phyloP scores from a whole-genome alignment of 1,140 invertebrate genomes.

The Lethrus apterus region DNA sequence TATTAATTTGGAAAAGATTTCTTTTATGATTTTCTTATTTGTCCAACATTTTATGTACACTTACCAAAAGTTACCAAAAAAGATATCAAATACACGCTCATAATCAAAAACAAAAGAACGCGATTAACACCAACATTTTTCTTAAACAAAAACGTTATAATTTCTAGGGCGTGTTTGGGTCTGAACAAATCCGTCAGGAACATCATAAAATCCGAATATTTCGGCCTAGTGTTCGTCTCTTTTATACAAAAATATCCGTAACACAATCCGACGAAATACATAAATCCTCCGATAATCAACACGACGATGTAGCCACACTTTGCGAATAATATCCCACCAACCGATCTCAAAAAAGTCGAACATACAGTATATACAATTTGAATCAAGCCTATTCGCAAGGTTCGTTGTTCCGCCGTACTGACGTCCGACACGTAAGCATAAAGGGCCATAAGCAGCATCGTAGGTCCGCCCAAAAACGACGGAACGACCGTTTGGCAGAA shows the following conservation, averaged over 20 bases:
- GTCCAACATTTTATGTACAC: not conserved
- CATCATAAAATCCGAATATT: not conserved
- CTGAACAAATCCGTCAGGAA: constrained; percentile 35
- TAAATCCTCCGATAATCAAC: constrained; percentile 24
- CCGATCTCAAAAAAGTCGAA: constrained; percentile 24
- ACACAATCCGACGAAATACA: constrained; percentile 26
- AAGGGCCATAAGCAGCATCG: constrained; percentile 47
- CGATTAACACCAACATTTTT: constrained; percentile 27
- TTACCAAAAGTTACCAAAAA: constrained; percentile 26
- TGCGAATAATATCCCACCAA: constrained; percentile 33
- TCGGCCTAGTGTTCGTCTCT: constrained; percentile 24
- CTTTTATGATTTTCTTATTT: not conserved
- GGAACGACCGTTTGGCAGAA: constrained; percentile 48
- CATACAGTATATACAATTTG: constrained; percentile 45
- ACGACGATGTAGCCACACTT: constrained; percentile 32
- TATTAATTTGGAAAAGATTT: not conserved
- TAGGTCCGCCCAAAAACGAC: constrained; percentile 48
- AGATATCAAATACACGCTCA: constrained; percentile 29
- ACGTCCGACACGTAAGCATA: constrained; percentile 54
- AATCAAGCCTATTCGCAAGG: constrained; percentile 47
- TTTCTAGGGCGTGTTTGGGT: constrained; percentile 34
- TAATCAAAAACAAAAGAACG: constrained; percentile 26
- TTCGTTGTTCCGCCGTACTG: constrained; percentile 46
- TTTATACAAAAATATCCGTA: constrained; percentile 36
- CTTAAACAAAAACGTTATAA: constrained; percentile 32